Percentiles rank a stretch among this genome's conserved stretches.
Conservation (phyloP, 1,140 invertebrate species). For the Amyelois transitella region DNA sequence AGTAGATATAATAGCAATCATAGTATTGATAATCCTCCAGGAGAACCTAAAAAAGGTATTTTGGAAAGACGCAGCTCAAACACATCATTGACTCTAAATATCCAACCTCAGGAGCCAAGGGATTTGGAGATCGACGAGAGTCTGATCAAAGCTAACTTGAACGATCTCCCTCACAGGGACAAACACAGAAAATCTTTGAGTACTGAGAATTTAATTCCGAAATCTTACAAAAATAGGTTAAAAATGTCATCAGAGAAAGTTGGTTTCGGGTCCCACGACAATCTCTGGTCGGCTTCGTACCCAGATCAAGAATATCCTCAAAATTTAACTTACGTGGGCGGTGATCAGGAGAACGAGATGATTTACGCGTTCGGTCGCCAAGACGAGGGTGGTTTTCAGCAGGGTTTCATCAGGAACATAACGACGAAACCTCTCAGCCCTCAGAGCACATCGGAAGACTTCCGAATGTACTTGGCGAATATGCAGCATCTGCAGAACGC, state of each 20-base stretch:
- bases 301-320: conserved; percentile 50
- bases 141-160: conserved; percentile 45
- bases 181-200: conserved; percentile 75
- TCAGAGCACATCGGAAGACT: conserved; percentile 78
- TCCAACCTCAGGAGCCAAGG: conserved; percentile 61
- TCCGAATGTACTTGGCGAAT: conserved; percentile 80
- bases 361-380: conserved; percentile 66
- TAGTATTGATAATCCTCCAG: conserved; percentile 52
- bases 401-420: conserved; percentile 72
- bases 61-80: conserved; percentile 67
- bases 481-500: conserved; percentile 81
- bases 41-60: conserved; percentile 59
- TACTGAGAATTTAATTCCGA: conserved; percentile 75
- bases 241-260: conserved; percentile 44
- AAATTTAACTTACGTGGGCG: conserved; percentile 64
- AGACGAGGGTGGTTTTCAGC: conserved; percentile 53
- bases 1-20: conserved; percentile 70
- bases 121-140: conserved; percentile 67
- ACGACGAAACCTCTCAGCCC: conserved; percentile 77
- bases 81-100: conserved; percentile 64
- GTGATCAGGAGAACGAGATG: conserved; percentile 69
- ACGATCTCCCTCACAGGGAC: conserved; percentile 55
- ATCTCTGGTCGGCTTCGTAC: conserved; percentile 63
- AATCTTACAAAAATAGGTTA: conserved; percentile 61
- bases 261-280: conserved; percentile 69